These are phyloP conservation scores for Magallana gigas DNA, from an alignment of 1,140 invertebrate genomes.

Conservation along the genomic window DNA sequence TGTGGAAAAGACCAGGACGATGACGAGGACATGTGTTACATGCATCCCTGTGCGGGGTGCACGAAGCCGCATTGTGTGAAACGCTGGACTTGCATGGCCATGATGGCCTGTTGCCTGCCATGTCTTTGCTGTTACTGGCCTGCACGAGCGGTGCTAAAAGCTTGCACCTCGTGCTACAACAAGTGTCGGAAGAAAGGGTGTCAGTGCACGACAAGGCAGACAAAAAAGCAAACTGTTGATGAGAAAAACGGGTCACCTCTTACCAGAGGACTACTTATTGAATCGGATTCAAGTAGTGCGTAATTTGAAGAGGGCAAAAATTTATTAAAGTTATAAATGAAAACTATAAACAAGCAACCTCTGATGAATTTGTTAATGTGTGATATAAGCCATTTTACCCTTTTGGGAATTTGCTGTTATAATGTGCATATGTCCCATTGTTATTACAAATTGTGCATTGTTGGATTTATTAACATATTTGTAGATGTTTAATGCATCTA, in stretches of 20 bases:
- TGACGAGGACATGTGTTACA: constrained; percentile 84
- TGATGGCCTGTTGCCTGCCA: constrained; percentile 88
- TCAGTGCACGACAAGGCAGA: constrained; percentile 64
- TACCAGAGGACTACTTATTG: constrained; percentile 55
- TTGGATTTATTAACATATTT: constrained; percentile 35
- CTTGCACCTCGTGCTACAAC: constrained; percentile 90
- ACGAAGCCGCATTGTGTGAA: constrained; percentile 83
- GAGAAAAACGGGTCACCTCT: constrained; percentile 56
- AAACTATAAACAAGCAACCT: constrained; percentile 7
- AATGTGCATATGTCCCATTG: constrained; percentile 37
- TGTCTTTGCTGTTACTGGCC: constrained; percentile 96
- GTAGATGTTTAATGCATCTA: constrained; percentile 26
- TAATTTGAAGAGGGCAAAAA: constrained; percentile 40
- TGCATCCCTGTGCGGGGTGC: constrained; percentile 91
- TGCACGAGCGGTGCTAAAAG: constrained; percentile 87
- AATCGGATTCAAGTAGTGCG: constrained; percentile 59
- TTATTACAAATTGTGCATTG: constrained; percentile 26
- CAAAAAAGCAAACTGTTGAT: constrained; percentile 53
- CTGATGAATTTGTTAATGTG: constrained; percentile 24
- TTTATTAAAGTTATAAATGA: no score
- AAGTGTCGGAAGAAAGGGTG: constrained; percentile 87
- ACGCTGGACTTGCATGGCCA: constrained; percentile 91
- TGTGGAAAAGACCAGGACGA: constrained; percentile 88
- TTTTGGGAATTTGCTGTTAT: constrained; percentile 36
- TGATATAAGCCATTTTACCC: constrained; percentile 35